A percentile compares a stretch with the other conserved stretches of the same genome.
Conservation (phyloP, 2,888 invertebrate species). For the Petrolisthes manimaculis region DNA sequence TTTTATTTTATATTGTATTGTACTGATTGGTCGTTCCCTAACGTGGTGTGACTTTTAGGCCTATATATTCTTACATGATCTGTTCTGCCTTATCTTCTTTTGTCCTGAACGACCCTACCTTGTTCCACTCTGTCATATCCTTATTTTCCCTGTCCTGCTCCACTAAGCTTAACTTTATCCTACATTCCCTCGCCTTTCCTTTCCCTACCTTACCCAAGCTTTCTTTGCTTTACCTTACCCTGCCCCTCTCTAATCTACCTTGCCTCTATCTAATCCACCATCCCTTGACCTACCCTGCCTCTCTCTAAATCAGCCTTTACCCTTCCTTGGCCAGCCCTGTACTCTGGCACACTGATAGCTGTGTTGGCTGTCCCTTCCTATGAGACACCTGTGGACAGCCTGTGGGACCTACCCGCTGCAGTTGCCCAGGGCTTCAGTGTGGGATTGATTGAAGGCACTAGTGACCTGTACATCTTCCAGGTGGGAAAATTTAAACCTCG, state of each 20-base stretch:
- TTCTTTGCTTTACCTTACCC: too few species aligned
- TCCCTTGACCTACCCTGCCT: not conserved
- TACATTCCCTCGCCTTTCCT: too few species aligned
- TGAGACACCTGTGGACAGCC: conserved; percentile 40
- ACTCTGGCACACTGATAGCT: conserved; percentile 40
- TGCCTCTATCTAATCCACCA: not conserved
- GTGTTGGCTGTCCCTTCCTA: conserved; percentile 33
- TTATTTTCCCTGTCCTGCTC: too few species aligned
- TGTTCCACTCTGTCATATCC: not conserved
- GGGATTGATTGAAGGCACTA: conserved; percentile 7
- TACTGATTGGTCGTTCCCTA: too few species aligned
- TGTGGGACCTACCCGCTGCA: conserved; percentile 26
- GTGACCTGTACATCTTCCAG: conserved; percentile 28
- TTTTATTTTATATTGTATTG: too few species aligned
- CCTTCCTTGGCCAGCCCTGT: conserved; percentile 24
- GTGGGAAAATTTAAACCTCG: not conserved
- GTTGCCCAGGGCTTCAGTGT: conserved; percentile 21
- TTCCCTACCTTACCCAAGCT: too few species aligned
- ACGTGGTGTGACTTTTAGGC: too few species aligned
- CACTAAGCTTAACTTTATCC: too few species aligned
- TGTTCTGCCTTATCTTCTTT: too few species aligned
- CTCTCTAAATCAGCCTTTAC: not conserved
- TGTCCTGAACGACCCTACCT: not conserved
- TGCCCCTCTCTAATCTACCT: too few species aligned
- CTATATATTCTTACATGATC: too few species aligned